Conservation (phyloP, 2,797 vertebrate species). For the Sebastes hubbsi region DNA sequence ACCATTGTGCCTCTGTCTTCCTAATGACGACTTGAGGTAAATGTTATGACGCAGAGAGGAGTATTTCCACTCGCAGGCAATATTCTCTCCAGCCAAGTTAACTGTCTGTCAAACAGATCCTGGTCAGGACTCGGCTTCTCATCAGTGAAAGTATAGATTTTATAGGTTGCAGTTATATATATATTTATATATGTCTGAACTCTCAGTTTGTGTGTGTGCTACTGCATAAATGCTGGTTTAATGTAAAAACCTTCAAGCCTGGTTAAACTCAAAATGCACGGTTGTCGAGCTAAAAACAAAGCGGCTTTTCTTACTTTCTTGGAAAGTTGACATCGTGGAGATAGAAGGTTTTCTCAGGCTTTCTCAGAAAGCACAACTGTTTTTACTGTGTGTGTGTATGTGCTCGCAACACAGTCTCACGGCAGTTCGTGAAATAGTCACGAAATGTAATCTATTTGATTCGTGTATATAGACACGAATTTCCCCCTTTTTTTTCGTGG, state of each 20-base stretch:
- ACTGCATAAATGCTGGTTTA: conserved; percentile 9
- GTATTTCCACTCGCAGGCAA: conserved; percentile 62
- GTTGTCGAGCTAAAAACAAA: conserved; percentile 34
- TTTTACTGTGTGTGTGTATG: neutral
- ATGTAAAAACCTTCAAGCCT: conserved; percentile 23
- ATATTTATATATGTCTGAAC: conserved; percentile 33
- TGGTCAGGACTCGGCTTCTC: conserved; percentile 25
- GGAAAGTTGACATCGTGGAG: neutral
- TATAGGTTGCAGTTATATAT: conserved; percentile 13
- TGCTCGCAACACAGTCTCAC: neutral
- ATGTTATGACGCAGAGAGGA: conserved; percentile 69
- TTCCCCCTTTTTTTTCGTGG: too few relatives aligned
- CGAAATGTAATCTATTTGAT: too few relatives aligned
- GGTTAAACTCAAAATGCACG: conserved; percentile 14
- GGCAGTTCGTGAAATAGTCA: too few relatives aligned
- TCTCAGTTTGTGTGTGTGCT: conserved; percentile 12
- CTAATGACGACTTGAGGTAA: conserved; percentile 70
- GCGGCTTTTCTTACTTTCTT: conserved; percentile 22
- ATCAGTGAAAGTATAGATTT: conserved; percentile 38
- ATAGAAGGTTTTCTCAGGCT: neutral
- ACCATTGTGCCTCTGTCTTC: conserved; percentile 65
- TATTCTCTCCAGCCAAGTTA: conserved; percentile 47
- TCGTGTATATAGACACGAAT: too few relatives aligned
- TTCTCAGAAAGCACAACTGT: neutral
- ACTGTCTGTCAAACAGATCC: conserved; percentile 65